These are phyloP conservation scores for Talpa occidentalis DNA, from an alignment of 2,113 vertebrate genomes.

Conservation along the genomic window DNA sequence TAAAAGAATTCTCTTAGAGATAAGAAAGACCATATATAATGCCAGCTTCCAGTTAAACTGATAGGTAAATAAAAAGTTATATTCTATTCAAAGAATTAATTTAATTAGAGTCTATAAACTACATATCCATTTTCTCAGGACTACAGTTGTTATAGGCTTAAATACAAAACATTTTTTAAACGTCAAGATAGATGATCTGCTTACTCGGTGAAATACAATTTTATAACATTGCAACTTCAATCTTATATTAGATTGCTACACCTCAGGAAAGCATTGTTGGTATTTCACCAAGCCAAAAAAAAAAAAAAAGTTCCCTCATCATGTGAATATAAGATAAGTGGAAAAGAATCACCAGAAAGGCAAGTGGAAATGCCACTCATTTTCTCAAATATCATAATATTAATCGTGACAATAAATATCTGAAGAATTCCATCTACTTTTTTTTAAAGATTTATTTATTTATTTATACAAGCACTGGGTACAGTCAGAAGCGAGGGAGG, in stretches of 20 bases:
- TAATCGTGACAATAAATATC: not conserved
- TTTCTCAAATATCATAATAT: not conserved
- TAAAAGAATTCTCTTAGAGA: not conserved
- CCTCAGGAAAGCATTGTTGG: not conserved
- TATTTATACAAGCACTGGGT: no score
- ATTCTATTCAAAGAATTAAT: constrained; percentile 1
- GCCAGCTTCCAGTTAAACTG: not conserved
- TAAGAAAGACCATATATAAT: not conserved
- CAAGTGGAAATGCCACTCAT: not conserved
- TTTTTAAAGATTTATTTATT: no score
- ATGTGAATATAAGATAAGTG: not conserved
- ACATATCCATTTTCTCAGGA: not conserved
- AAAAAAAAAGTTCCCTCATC: not conserved
- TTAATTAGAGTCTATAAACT: constrained; percentile 28
- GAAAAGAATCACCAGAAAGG: not conserved
- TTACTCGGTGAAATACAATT: constrained; percentile 37
- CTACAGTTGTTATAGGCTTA: constrained; percentile 20
- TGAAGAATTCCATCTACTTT: not conserved
- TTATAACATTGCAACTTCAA: not conserved
- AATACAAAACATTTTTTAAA: constrained; percentile 46
- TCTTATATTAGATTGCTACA: not conserved
- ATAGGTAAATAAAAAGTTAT: not conserved
- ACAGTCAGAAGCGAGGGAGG: no score
- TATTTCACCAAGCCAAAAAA: not conserved
- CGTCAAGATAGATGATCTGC: not conserved